Conservation (phyloP, 2,113 vertebrate species). For the Psophia crepitans region DNA sequence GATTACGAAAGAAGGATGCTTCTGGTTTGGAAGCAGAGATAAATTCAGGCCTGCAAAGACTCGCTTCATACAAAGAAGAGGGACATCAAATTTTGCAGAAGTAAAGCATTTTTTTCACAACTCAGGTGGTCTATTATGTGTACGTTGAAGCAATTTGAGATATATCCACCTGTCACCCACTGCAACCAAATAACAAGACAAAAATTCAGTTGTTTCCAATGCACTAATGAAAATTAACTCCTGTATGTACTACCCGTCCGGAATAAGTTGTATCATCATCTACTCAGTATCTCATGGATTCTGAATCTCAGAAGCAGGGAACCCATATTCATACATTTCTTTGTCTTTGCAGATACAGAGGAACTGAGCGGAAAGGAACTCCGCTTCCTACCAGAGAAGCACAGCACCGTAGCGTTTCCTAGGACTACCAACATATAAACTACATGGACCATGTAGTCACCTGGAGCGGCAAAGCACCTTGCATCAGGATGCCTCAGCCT, state of each 20-base stretch:
- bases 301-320: not conserved
- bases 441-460: not conserved
- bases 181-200: not conserved
- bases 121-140: not conserved
- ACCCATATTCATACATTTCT: not conserved
- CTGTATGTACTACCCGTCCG: not conserved
- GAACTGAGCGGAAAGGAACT: not conserved
- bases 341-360: not conserved
- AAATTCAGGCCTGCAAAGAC: not conserved
- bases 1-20: not conserved
- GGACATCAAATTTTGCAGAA: not conserved
- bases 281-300: not conserved
- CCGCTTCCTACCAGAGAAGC: not conserved
- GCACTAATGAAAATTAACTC: not conserved
- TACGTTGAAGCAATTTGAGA: not conserved
- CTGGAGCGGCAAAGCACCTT: no score
- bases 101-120: not conserved
- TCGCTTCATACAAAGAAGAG: not conserved
- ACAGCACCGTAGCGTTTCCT: not conserved
- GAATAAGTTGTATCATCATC: not conserved
- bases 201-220: not conserved
- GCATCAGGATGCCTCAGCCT: not conserved
- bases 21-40: not conserved
- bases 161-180: not conserved
- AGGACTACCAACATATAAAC: not conserved